phyloP scores from a whole-genome alignment of 2,797 vertebrate species.

The Neoniphon sammara region DNA sequence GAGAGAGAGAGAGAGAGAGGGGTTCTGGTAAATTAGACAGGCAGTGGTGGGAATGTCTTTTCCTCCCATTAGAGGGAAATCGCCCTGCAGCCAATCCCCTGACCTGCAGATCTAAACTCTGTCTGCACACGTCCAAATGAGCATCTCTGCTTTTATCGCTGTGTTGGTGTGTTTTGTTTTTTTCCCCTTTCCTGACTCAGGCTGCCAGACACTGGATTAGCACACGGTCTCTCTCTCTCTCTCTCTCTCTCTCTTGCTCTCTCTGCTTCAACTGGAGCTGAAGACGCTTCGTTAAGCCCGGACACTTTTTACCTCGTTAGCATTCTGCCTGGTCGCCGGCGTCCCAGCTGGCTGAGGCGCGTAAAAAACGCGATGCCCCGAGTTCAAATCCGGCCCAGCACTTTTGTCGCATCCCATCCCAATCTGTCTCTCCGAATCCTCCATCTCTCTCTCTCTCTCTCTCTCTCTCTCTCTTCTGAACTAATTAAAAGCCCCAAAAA shows the following conservation, averaged over 20 bases:
- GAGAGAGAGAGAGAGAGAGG: background rate
- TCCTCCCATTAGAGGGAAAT: conserved; percentile 33
- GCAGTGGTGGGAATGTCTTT: conserved; percentile 37
- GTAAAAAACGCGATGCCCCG: too few relatives aligned
- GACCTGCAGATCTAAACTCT: conserved; percentile 33
- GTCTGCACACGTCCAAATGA: conserved; percentile 3
- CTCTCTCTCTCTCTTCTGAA: background rate
- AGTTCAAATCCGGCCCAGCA: background rate
- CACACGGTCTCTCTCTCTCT: background rate
- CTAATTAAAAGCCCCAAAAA: background rate
- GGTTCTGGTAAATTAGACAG: conserved; percentile 57
- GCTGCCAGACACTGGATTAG: conserved; percentile 2
- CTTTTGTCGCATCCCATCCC: background rate
- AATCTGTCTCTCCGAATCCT: background rate
- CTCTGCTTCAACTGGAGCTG: conserved; percentile 4
- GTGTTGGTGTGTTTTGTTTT: too few relatives aligned
- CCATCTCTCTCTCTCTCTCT: conserved; percentile 6
- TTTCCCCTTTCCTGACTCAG: conserved; percentile 20
- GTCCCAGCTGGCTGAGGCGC: too few relatives aligned
- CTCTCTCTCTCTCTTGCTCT: too few relatives aligned
- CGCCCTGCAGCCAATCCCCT: conserved; percentile 43
- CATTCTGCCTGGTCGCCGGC: background rate
- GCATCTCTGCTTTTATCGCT: background rate
- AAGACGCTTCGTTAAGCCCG: background rate
- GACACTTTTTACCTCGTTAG: conserved; percentile 42